Evolutionary conservation across 2,888 invertebrate genomes (phyloP), one percentile per base, ranked within the genome.

Genomic region (Ametastegia equiseti): DNA sequence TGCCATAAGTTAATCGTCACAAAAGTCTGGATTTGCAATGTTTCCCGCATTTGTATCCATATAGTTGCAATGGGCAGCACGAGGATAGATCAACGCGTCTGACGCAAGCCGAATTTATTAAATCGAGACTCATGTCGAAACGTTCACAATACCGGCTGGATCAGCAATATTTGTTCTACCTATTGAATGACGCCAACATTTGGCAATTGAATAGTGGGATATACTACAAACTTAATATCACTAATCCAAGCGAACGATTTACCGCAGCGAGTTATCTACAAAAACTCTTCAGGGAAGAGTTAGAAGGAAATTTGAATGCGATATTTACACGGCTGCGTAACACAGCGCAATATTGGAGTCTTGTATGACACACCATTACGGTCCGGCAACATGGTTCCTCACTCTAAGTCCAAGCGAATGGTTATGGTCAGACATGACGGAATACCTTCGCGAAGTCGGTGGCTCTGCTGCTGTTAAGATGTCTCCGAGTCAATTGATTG

Each of bases 351-450:
- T 85, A 78, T 81, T 85, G 84, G 85, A 81, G 54, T 45, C 71
- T 11, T 86, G 85, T 79, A 86, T 85, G 86, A 80, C 71, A 36
- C 54, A 83, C 7, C 11, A 87, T 80, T 86, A 86, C 82, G 85
- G 85, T 42, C 84, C 86, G 54, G 86, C 85, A 13, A 86, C 86
- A n/a, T 87, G 84, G 84, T 87, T 86, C 78, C 69, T 87, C 7
- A 85, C n/a, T n/a, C n/a, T n/a, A n/a, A n/a, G n/a, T n/a, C n/a
- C n/a, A n/a, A n/a, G n/a, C n/a, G n/a, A n/a, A 80, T 86, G 75
- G 85, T 84, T 83, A 69, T 88, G 88, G 87, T 82, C 84, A 0
- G 89, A 89, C 84, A 83, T 89, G 36, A 84, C 84, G n/a, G 82
- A 85, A 57, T 88, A 87, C 81, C 27, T 88, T 23, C 85, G 82